Conservation (phyloP, 2,113 vertebrate species). For the Camelus bactrianus region DNA sequence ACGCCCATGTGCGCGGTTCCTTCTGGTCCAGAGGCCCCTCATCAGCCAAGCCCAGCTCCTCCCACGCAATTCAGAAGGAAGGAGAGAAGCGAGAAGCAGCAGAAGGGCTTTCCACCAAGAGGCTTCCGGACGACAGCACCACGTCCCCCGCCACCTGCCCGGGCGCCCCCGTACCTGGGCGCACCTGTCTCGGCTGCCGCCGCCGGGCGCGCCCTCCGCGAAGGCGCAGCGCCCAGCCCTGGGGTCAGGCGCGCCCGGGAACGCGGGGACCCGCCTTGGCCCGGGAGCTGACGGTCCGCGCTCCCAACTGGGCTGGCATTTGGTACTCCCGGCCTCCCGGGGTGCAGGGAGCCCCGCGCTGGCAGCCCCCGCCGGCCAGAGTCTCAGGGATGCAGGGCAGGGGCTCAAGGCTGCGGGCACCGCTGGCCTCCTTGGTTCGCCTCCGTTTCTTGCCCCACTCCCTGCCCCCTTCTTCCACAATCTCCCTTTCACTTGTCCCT, state of each 20-base stretch:
- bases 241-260: not conserved
- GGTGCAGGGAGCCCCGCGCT: accelerated
- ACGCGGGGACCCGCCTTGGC: no score
- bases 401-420: not conserved
- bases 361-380: accelerated
- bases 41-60: not conserved
- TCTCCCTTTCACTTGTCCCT: accelerated
- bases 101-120: not conserved
- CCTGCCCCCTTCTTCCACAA: no score
- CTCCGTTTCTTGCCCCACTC: no score
- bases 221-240: not conserved
- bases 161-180: accelerated
- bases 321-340: accelerated
- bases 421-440: not conserved
- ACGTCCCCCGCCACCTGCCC: not conserved
- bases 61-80: not conserved
- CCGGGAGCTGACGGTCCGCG: accelerated
- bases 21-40: not conserved
- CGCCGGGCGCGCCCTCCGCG: accelerated
- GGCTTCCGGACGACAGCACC: accelerated
- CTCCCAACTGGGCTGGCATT: no score
- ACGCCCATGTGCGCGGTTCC: accelerated
- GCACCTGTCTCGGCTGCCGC: accelerated
- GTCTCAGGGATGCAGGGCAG: accelerated
- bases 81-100: not conserved